Base-by-base conservation (phyloP, 2,797 vertebrate genomes). In the Babyrousa celebensis region DNA sequence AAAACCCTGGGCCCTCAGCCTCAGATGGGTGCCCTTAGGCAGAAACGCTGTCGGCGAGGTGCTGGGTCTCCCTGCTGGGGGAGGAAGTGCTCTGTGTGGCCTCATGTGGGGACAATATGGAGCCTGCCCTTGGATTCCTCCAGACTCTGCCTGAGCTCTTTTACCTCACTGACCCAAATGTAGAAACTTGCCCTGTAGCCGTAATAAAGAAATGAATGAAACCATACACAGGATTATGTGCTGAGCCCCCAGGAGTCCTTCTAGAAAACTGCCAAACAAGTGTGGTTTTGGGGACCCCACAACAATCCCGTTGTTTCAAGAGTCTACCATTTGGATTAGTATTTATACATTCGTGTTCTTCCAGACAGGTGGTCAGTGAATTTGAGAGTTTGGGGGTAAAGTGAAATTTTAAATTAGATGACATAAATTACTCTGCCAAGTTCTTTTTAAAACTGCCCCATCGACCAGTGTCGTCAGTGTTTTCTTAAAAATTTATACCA, bases 291-390 rank as follows among this genome's bases (percentile, higher is more conserved):
- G 36, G 40, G 32, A 74, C 6, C 62, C 48, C 54, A 4, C 67
- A 90, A 80, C 16, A 79, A 48, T 74, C 4, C 43, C 21, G 85
- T 18, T 91, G 17, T 74, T 68, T 85, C 89, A 95, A 1, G 29
- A 77, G n/a, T 96, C 63, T 67, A 60, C 48, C 62, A 89, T 67
- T 95, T 62, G 43, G 89, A 94, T 83, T 88, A 65, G 2, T 62
- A 71, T 95, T 97, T 97, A 93, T 54, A 95, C 12, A 12, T 85
- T 56, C 84, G 7, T 97, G 78, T 6, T 75, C 27, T 89, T 92
- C 36, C n/a, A 96, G 65, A 93, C 67, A 96, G 83, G 12, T 1
- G 91, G 20, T 85, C 14, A 71, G 58, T 77, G 89, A 83, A 58
- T 87, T 85, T 92, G 67, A 94, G 40, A 70, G 43, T 58, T 78